Percentiles rank a stretch among this genome's conserved stretches.
Conservation (phyloP, 2,113 vertebrate genomes). For the Hypanus sabinus region DNA sequence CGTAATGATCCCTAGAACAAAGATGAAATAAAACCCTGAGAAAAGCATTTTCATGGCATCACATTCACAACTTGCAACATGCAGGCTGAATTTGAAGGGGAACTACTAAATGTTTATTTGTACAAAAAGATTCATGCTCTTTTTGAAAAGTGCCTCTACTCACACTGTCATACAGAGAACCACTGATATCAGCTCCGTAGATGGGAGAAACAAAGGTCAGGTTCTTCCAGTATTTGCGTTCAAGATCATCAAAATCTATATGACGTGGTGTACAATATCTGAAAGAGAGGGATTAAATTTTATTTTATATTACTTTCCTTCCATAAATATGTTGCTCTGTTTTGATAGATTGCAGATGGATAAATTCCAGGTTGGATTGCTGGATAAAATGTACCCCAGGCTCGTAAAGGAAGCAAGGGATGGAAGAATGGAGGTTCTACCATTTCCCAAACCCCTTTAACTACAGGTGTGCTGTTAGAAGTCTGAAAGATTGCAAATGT, state of each 20-base stretch:
- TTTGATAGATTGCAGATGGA: too few relatives aligned
- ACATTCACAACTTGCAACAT: neutral
- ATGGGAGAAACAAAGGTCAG: constrained; percentile 91
- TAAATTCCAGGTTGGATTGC: too few relatives aligned
- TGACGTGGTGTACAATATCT: constrained; percentile 92
- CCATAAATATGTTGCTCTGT: too few relatives aligned
- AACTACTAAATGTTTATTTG: neutral
- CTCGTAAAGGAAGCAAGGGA: neutral
- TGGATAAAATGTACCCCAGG: too few relatives aligned
- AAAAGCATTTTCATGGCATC: neutral
- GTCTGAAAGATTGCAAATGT: too few relatives aligned
- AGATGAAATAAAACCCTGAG: neutral
- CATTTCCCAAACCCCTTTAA: constrained; percentile 30
- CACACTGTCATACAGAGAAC: constrained; percentile 88
- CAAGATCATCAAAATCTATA: constrained; percentile 91
- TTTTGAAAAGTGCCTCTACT: constrained; percentile 46
- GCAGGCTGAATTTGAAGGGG: neutral
- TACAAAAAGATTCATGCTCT: neutral
- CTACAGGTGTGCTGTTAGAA: neutral
- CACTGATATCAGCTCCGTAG: constrained; percentile 92
- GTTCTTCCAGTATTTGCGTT: constrained; percentile 98
- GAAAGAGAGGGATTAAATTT: neutral
- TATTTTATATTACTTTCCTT: neutral
- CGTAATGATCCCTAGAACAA: neutral
- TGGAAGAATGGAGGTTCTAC: neutral